These are phyloP conservation scores for Leistus spinibarbis DNA, from an alignment of 2,888 invertebrate species.

Conservation along the genomic window DNA sequence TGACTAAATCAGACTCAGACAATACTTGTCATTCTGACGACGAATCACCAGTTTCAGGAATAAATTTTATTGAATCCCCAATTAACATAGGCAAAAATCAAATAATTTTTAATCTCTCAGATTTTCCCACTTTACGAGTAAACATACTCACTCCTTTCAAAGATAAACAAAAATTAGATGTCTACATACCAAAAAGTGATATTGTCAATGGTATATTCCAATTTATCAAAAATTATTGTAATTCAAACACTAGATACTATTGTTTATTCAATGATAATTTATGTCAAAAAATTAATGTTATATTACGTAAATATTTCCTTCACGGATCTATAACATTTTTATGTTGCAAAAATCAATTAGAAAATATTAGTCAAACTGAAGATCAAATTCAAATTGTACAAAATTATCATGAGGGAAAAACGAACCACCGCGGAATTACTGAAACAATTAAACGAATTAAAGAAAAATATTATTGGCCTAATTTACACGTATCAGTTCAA, in stretches of 20 bases:
- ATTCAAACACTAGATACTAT: not conserved
- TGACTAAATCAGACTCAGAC: not conserved
- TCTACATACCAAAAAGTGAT: not conserved
- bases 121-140: not conserved
- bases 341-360: not conserved
- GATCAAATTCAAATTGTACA: not conserved
- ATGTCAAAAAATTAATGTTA: not conserved
- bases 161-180: not conserved
- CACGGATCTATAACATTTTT: not conserved
- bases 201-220: not conserved
- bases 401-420: not conserved
- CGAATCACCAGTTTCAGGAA: not conserved
- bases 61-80: not conserved
- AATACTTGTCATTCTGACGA: conserved; percentile 7
- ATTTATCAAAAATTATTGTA: not conserved
- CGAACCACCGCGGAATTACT: not conserved
- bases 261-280: not conserved
- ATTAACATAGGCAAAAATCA: not conserved
- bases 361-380: not conserved
- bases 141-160: not conserved
- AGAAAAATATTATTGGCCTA: too few species aligned
- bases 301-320: not conserved
- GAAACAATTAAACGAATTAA: too few species aligned
- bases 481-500: too few species aligned
- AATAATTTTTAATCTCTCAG: not conserved